These are phyloP conservation scores for Oryzias curvinotus DNA, from an alignment of 2,113 vertebrate genomes.

Conservation along the genomic window DNA sequence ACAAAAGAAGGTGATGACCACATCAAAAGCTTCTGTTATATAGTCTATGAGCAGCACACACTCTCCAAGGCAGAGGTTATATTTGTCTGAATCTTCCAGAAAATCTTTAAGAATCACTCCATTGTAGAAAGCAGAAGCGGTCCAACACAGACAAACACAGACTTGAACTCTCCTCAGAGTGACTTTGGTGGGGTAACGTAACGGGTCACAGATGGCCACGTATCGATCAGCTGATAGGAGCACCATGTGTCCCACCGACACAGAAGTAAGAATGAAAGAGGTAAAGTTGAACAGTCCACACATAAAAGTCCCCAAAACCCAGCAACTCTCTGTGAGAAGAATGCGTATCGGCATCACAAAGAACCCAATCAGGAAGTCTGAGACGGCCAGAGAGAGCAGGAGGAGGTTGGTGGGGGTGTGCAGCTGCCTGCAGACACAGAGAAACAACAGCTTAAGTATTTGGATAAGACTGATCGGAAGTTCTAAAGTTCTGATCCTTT, in stretches of 20 bases:
- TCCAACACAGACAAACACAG: slow-evolving; percentile 3
- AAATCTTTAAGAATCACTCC: not conserved
- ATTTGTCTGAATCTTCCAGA: not conserved
- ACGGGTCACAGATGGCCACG: slow-evolving; percentile 7
- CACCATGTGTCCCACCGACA: slow-evolving; percentile 11
- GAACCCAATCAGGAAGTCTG: not conserved
- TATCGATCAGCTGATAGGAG: slow-evolving; percentile 9
- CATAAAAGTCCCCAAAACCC: not conserved
- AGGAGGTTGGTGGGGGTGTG: slow-evolving; percentile 73
- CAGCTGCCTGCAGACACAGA: slow-evolving; percentile 66
- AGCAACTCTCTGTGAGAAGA: not conserved
- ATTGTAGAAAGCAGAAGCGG: not conserved
- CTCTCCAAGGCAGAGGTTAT: not conserved
- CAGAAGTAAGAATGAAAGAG: not conserved
- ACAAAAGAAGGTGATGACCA: not conserved
- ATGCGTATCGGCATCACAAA: not conserved
- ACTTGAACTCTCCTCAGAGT: not conserved
- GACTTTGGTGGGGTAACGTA: slow-evolving; percentile 1
- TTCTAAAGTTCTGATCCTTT: too few species aligned
- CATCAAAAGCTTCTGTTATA: not conserved
- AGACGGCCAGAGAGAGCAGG: slow-evolving; percentile 40
- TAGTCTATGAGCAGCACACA: not conserved
- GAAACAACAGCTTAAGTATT: not conserved
- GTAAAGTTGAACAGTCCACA: not conserved
- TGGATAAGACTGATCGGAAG: too few species aligned